Evolutionary conservation across 2,113 vertebrate species (phyloP).

Genomic region (Menura novaehollandiae): DNA sequence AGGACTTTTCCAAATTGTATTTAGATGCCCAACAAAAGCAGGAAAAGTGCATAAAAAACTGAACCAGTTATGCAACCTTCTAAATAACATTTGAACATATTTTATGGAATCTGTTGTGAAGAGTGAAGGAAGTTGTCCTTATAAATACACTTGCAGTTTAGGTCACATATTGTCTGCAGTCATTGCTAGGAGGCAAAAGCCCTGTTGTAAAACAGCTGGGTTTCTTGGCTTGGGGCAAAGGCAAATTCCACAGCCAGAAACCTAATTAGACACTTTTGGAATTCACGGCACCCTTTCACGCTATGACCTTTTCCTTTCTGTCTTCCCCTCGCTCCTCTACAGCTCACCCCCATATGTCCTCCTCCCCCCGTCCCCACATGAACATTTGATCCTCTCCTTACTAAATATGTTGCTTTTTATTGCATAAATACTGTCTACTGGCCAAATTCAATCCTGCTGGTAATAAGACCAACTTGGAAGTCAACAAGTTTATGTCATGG

Average conservation of each 20-base stretch:
- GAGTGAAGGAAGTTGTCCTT: conserved; percentile 45
- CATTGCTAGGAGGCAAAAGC: conserved; percentile 59
- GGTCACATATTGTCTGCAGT: conserved; percentile 56
- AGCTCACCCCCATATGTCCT: conserved; percentile 25
- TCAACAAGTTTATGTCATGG: conserved; percentile 5
- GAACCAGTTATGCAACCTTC: conserved; percentile 18
- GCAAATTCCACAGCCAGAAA: conserved; percentile 67
- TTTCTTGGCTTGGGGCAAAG: conserved; percentile 61
- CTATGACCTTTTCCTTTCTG: conserved; percentile 50
- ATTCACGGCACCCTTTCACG: conserved; percentile 56
- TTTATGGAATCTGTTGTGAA: conserved; percentile 47
- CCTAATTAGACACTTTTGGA: conserved; percentile 66
- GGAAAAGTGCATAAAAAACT: conserved; percentile 19
- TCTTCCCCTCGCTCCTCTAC: background rate
- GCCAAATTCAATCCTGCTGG: conserved; percentile 8
- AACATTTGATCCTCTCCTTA: background rate
- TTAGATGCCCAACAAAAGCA: background rate
- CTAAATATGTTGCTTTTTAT: background rate
- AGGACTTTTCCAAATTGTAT: background rate
- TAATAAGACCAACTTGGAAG: background rate
- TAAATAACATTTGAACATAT: conserved; percentile 32
- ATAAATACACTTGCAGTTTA: conserved; percentile 59
- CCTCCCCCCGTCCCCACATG: background rate
- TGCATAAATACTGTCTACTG: background rate
- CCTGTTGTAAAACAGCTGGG: conserved; percentile 66